Base-by-base conservation (phyloP, 1,140 invertebrate genomes). In the Xylocopa sonorina region DNA sequence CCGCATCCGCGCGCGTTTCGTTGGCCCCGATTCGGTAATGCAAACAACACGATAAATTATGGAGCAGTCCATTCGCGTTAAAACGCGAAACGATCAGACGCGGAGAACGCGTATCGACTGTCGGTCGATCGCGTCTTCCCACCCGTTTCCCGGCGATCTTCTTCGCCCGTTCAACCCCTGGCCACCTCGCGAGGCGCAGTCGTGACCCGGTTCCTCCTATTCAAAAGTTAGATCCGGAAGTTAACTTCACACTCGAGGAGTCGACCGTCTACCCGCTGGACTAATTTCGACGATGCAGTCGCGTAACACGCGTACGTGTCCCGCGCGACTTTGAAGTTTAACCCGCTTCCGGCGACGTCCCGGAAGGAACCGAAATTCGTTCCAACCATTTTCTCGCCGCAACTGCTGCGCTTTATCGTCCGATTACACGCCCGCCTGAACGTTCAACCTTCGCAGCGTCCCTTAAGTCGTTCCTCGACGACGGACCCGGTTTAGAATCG, bases 221-320 rank as follows among this genome's bases (percentile, higher is more conserved):
- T 80, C 77, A 81, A 80, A 80, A 84, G 82, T 87, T 84, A 71
- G 76, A 84, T 66, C 64, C 62, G 58, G 66, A 78, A 87, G 82
- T 87, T 86, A 87, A 84, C 84, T 86, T 82, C 77, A 67, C 80
- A 78, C 79, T 81, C 82, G 48, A 24, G 58, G 73, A n/a, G 18
- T 73, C 51, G 32, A 53, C 34, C 60, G 16, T 62, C 34, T 41
- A 18, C 27, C 18, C 38, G 18, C 24, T 48, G 53, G 66, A 57
- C 71, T 79, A 75, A 83, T 75, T 73, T 81, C 38, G 6, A 57
- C 60, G 58, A 73, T 62, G 63, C 75, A 41, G 29, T n/a, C 32
- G 43, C 24, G 58, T 63, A 64, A 79, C 29, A 57, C 58, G 48
- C 48, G 69, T 55, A 69, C 57, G 27, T 29, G 41, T 14, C 34